A percentile compares a stretch with the other conserved stretches of the same genome.
These are phyloP conservation scores for Ganaspis brasiliensis DNA, from an alignment of 2,888 invertebrate genomes.

Conservation along the genomic window DNA sequence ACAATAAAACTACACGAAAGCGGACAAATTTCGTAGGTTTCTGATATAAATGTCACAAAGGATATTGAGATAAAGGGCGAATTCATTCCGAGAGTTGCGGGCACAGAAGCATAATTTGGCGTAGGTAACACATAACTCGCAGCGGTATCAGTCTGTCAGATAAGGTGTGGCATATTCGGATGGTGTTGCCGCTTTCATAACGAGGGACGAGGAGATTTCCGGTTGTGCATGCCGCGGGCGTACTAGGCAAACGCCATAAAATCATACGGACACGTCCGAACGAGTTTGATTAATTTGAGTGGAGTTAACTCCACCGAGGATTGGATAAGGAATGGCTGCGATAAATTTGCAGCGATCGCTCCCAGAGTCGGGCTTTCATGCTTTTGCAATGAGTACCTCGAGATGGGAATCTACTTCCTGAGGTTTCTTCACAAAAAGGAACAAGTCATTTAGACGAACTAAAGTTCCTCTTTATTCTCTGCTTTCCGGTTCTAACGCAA, in stretches of 20 bases:
- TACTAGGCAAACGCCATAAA: constrained; percentile 58
- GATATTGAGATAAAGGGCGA: constrained; percentile 51
- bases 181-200: constrained; percentile 42
- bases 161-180: constrained; percentile 62
- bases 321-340: constrained; percentile 67
- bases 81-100: constrained; percentile 39
- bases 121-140: constrained; percentile 64
- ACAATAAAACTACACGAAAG: neutral
- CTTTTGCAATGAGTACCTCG: constrained; percentile 21
- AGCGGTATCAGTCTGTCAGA: constrained; percentile 64
- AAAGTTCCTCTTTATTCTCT: neutral
- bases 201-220: constrained; percentile 30
- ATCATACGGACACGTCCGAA: constrained; percentile 64
- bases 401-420: constrained; percentile 27
- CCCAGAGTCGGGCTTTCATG: constrained; percentile 12
- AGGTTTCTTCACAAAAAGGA: neutral
- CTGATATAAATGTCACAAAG: constrained; percentile 30
- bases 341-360: constrained; percentile 59
- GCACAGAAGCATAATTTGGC: constrained; percentile 64
- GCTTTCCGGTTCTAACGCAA: neutral
- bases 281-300: constrained; percentile 73
- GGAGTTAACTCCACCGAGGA: constrained; percentile 63
- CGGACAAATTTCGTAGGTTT: constrained; percentile 4
- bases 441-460: constrained; percentile 10
- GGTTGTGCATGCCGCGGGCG: constrained; percentile 47